A percentile compares a stretch with the other conserved stretches of the same genome.
Evolutionary conservation across 2,888 invertebrate species (phyloP).

Genomic region (Sinohyriopsis cumingii): DNA sequence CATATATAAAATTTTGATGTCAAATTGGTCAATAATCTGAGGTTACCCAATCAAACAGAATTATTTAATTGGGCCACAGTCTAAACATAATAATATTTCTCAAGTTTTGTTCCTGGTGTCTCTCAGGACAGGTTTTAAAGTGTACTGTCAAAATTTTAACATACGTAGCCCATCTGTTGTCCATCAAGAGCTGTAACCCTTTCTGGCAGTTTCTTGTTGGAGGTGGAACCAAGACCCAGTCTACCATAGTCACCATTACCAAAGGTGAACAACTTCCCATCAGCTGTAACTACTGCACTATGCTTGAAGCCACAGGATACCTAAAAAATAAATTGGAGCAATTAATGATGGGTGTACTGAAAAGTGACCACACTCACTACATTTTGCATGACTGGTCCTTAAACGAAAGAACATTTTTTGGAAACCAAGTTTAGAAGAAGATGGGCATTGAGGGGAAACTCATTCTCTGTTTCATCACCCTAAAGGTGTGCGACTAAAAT

Average conservation of each 20-base stretch:
- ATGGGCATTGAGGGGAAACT: too few relatives aligned
- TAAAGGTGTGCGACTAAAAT: too few relatives aligned
- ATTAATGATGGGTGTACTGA: too few relatives aligned
- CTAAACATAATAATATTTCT: not conserved
- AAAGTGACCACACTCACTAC: too few relatives aligned
- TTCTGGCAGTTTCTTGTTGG: slow-evolving; percentile 79
- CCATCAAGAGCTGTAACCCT: slow-evolving; percentile 75
- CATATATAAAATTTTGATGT: too few relatives aligned
- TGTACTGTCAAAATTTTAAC: slow-evolving; percentile 13
- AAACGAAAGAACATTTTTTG: too few relatives aligned
- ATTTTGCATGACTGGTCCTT: too few relatives aligned
- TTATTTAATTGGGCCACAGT: not conserved
- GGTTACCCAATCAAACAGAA: not conserved
- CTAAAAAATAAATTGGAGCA: slow-evolving; percentile 42
- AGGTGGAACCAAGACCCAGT: slow-evolving; percentile 76
- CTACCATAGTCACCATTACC: slow-evolving; percentile 80
- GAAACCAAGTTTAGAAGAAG: too few relatives aligned
- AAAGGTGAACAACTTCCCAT: slow-evolving; percentile 79
- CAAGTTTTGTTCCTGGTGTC: not conserved
- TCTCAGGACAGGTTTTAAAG: not conserved
- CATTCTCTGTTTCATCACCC: too few relatives aligned
- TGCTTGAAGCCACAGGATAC: slow-evolving; percentile 80
- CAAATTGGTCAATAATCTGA: not conserved
- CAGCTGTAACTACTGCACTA: slow-evolving; percentile 78
- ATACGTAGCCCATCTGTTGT: slow-evolving; percentile 73